Conservation (phyloP, 1,140 invertebrate species). For the Drosophila varians region DNA sequence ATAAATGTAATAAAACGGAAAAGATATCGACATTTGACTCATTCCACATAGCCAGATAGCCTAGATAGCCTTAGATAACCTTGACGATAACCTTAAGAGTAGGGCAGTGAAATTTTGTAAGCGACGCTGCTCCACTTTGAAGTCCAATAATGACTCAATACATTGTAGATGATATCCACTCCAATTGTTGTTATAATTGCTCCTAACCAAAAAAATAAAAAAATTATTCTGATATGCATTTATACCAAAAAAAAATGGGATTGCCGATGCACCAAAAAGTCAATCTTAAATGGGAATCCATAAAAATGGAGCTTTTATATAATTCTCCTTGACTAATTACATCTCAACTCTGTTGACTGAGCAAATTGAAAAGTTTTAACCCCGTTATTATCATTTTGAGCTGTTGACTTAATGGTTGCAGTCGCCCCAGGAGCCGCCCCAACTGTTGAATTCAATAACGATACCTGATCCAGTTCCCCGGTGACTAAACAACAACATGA, state of each 20-base stretch:
- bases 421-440: slow-evolving; percentile 1
- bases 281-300: slow-evolving; percentile 2
- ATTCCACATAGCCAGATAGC: no score
- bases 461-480: slow-evolving; percentile 31
- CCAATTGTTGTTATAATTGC: no score
- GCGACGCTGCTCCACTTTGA: slow-evolving; percentile 5
- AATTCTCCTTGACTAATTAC: not conserved
- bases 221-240: no score
- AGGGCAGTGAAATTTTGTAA: slow-evolving; percentile 8
- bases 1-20: no score
- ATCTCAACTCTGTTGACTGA: not conserved
- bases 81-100: slow-evolving; percentile 2
- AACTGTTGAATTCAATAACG: slow-evolving; percentile 63
- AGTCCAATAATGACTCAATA: slow-evolving; percentile 19
- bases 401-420: slow-evolving; percentile 5
- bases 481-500: slow-evolving; percentile 34
- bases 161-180: no score
- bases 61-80: no score
- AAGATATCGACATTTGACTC: not conserved
- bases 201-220: no score
- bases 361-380: not conserved
- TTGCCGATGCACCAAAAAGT: slow-evolving; percentile 7
- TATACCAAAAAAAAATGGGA: no score
- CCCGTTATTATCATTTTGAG: slow-evolving; percentile 21
- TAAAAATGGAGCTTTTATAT: not conserved